phyloP scores from a whole-genome alignment of 1,140 invertebrate genomes.

The Drosophila teissieri region DNA sequence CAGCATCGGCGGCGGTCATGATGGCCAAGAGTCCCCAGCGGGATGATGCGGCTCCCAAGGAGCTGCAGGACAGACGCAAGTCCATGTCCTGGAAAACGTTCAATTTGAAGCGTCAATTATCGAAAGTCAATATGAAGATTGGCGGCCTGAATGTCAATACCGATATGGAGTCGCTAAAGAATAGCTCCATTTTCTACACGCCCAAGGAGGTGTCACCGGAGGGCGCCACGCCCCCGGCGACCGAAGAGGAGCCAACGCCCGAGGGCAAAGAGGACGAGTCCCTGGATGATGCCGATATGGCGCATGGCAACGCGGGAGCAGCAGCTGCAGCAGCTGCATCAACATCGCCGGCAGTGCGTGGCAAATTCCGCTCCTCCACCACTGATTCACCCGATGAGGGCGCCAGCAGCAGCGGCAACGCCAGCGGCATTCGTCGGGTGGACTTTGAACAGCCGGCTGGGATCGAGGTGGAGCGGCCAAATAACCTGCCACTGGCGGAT shows the following conservation, averaged over 20 bases:
- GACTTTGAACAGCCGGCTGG: slow-evolving; percentile 47
- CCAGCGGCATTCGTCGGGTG: slow-evolving; percentile 24
- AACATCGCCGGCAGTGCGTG: slow-evolving; percentile 23
- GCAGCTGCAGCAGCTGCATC: not conserved
- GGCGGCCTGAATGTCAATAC: slow-evolving; percentile 85
- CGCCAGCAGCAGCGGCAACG: not conserved
- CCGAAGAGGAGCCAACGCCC: slow-evolving; percentile 33
- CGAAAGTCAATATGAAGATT: slow-evolving; percentile 91
- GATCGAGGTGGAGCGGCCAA: slow-evolving; percentile 61
- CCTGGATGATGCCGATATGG: slow-evolving; percentile 40
- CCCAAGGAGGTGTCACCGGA: slow-evolving; percentile 84
- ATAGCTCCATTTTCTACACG: slow-evolving; percentile 85
- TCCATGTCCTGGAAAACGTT: slow-evolving; percentile 89
- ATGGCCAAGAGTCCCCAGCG: slow-evolving; percentile 72
- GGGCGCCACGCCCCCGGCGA: slow-evolving; percentile 24
- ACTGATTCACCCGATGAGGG: slow-evolving; percentile 43
- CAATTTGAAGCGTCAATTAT: slow-evolving; percentile 91
- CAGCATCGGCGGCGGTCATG: slow-evolving; percentile 20
- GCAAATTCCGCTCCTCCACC: slow-evolving; percentile 47
- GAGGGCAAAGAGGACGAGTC: slow-evolving; percentile 60
- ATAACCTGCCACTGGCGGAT: slow-evolving; percentile 66
- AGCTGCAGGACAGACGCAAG: slow-evolving; percentile 85
- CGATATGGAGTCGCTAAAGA: slow-evolving; percentile 85
- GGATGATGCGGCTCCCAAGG: slow-evolving; percentile 65
- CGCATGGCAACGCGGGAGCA: not conserved